Conservation (phyloP, 2,888 invertebrate genomes). For the Dryocosmus kuriphilus region DNA sequence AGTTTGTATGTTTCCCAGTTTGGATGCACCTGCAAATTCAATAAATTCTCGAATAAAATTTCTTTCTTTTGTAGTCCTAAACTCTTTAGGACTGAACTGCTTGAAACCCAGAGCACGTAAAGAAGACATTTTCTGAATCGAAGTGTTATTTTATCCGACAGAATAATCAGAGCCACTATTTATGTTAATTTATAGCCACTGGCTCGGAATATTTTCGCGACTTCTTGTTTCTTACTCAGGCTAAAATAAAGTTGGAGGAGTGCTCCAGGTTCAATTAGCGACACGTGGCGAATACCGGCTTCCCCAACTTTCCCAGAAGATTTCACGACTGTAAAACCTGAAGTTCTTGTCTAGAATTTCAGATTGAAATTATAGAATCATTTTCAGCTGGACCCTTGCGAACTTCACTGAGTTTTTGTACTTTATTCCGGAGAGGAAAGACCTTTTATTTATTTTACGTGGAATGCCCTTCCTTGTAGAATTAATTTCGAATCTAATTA, state of each 20-base stretch:
- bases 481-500: conserved; percentile 4
- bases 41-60: too few species aligned
- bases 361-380: conserved; percentile 33
- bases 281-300: conserved; percentile 5
- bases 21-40: too few species aligned
- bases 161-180: neutral
- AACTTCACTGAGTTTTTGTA: neutral
- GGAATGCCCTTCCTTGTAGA: neutral
- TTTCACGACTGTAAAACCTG: neutral
- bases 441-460: neutral
- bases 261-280: conserved; percentile 6
- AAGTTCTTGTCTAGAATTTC: conserved; percentile 28
- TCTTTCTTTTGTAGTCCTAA: too few species aligned
- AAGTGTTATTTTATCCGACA: neutral
- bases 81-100: too few species aligned
- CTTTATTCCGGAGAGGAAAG: neutral
- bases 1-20: too few species aligned
- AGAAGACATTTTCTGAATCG: neutral
- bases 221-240: conserved; percentile 14
- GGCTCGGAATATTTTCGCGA: neutral
- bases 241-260: conserved; percentile 24
- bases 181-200: neutral
- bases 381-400: neutral
- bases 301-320: conserved; percentile 17
- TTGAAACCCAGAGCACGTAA: neutral